phyloP scores from a whole-genome alignment of 1,140 invertebrate genomes.

The Argopecten irradians region DNA sequence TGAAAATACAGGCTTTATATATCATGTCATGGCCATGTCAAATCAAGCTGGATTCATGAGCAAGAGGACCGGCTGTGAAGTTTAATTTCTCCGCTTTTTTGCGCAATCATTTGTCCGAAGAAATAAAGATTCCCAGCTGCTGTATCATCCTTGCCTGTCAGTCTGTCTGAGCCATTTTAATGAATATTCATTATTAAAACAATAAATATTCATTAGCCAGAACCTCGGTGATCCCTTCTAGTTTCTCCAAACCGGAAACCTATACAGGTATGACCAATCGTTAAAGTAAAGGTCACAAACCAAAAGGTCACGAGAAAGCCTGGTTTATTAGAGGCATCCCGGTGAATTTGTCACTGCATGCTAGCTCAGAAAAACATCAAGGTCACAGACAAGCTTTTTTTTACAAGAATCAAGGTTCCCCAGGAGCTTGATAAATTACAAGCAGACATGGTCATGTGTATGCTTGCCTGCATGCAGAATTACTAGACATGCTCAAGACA shows the following conservation, averaged over 20 bases:
- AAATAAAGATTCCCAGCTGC: neutral
- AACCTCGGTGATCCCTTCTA: neutral
- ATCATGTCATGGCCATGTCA: neutral
- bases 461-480: neutral
- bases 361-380: neutral
- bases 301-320: no score
- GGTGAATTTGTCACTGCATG: no score
- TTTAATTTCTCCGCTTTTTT: neutral
- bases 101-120: neutral
- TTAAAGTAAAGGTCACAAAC: no score
- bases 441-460: neutral
- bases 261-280: neutral
- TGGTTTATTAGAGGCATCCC: no score
- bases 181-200: slow-evolving; percentile 13
- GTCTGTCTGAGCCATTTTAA: neutral
- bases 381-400: neutral
- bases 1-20: neutral
- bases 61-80: neutral
- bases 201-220: neutral
- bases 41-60: neutral
- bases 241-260: neutral
- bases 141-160: neutral
- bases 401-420: neutral
- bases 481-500: no score
- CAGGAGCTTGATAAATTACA: neutral